These are phyloP conservation scores for Hassar affinis DNA, from an alignment of 2,113 vertebrate genomes.

Conservation along the genomic window DNA sequence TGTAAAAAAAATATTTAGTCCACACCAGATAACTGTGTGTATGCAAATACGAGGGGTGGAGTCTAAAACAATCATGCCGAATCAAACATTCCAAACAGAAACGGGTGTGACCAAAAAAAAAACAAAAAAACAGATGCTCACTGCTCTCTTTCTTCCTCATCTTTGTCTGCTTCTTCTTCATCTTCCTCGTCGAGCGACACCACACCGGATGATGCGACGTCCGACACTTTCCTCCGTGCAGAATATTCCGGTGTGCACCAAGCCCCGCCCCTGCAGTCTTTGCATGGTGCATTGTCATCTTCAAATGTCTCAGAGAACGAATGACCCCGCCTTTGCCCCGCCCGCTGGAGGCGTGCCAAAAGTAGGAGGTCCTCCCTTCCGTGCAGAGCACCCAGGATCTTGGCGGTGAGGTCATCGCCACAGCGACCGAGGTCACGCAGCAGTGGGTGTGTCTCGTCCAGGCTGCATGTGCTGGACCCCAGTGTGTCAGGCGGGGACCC, in stretches of 20 bases:
- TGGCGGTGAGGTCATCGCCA: conserved; percentile 81
- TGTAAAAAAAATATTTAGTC: conserved; percentile 58
- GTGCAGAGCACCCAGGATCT: conserved; percentile 83
- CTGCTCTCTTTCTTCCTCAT: conserved; percentile 55
- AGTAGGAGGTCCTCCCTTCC: conserved; percentile 78
- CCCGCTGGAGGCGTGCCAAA: conserved; percentile 80
- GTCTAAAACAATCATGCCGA: conserved; percentile 40
- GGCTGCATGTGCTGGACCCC: conserved; percentile 93
- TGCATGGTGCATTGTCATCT: conserved; percentile 82
- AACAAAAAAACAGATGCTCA: conserved; percentile 54
- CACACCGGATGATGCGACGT: conserved; percentile 89
- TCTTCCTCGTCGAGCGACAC: conserved; percentile 92
- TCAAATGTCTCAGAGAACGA: conserved; percentile 89
- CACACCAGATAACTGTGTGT: conserved; percentile 17
- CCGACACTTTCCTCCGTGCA: conserved; percentile 81
- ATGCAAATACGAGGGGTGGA: conserved; percentile 41
- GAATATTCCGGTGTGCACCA: conserved; percentile 66
- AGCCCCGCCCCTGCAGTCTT: conserved; percentile 78
- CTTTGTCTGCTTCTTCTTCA: conserved; percentile 64
- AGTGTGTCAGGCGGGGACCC: conserved; percentile 75
- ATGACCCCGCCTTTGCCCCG: conserved; percentile 74
- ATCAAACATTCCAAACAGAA: conserved; percentile 43
- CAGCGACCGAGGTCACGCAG: conserved; percentile 76
- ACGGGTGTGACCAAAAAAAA: conserved; percentile 1
- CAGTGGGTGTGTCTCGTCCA: conserved; percentile 85